These are phyloP conservation scores for Dipodomys ordii DNA, from an alignment of 2,113 vertebrate genomes.

Conservation along the genomic window DNA sequence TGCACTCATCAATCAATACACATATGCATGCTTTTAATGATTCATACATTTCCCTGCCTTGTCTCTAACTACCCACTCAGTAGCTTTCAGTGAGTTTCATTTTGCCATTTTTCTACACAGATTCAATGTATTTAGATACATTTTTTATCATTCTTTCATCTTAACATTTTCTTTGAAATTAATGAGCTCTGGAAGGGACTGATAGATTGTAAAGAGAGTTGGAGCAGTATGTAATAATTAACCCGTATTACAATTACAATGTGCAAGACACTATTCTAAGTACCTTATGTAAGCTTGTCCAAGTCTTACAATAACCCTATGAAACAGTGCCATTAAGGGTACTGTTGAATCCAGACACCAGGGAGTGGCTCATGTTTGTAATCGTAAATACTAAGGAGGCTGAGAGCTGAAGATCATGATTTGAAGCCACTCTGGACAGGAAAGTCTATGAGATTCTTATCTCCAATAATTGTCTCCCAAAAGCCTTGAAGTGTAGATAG, in stretches of 20 bases:
- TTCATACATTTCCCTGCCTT: not conserved
- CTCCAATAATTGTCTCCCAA: too few species aligned
- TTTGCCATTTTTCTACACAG: too few species aligned
- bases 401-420: too few species aligned
- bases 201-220: not conserved
- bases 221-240: not conserved
- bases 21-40: not conserved
- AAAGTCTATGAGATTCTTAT: too few species aligned
- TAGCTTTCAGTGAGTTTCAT: too few species aligned
- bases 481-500: too few species aligned
- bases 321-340: not conserved
- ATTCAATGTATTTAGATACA: too few species aligned
- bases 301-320: not conserved
- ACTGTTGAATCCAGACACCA: too few species aligned
- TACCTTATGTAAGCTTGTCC: not conserved
- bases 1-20: not conserved
- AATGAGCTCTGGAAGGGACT: not conserved
- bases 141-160: too few species aligned
- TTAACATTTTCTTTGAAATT: not conserved
- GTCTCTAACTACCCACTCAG: not conserved
- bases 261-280: not conserved
- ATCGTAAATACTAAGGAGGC: too few species aligned
- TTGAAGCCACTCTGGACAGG: too few species aligned
- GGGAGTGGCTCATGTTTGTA: too few species aligned
- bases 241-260: not conserved